Evolutionary conservation across 2,113 vertebrate genomes (phyloP), one percentile per base, ranked within the genome.

Genomic region (Rana temporaria): DNA sequence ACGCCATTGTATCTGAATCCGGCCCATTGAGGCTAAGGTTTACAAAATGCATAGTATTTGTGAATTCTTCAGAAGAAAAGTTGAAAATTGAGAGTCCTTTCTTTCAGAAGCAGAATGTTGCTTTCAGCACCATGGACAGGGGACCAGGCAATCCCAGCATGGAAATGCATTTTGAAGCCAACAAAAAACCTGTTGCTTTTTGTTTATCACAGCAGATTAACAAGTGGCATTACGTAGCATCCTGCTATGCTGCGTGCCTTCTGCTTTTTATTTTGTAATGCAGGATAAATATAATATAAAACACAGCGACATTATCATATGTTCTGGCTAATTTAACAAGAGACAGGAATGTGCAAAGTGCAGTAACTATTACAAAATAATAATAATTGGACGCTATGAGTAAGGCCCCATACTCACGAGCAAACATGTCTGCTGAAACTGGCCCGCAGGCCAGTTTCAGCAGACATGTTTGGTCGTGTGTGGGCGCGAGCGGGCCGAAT

Each of bases 111-210:
- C 6, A 5, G 9, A 38, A 26, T 8, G 59, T 60, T 34, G 30
- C 34, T 20, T 74, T 74, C 71, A 60, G 71, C 19, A 60, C 71
- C 71, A 74, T 74, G 71, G 71, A 74, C 71, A 60, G 71, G 20
- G 18, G 16, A 22, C 71, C n/a, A 6, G 14, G 7, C 8, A 8
- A 32, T 4, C 52, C 17, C 24, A 19, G 70, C 70, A 73, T 26
- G n/a, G 24, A 74, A 73, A 59, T 38, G 55, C 60, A 74, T 74
- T 74, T 74, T 38, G 30, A 22, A 19, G 52, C 30, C 59, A 59
- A 20, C 71, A 60, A 74, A 74, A 74, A 74, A 59, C 30, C 71
- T 74, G 55, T 55, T 74, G 71, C 55, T 38, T 38, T 60, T 30
- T n/a, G 71, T 38, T 74, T 74, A 59, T 59, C 24, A 60, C 26